A percentile compares a stretch with the other conserved stretches of the same genome.
Conservation (phyloP, 2,113 vertebrate genomes). For the Spea multiplicata region DNA sequence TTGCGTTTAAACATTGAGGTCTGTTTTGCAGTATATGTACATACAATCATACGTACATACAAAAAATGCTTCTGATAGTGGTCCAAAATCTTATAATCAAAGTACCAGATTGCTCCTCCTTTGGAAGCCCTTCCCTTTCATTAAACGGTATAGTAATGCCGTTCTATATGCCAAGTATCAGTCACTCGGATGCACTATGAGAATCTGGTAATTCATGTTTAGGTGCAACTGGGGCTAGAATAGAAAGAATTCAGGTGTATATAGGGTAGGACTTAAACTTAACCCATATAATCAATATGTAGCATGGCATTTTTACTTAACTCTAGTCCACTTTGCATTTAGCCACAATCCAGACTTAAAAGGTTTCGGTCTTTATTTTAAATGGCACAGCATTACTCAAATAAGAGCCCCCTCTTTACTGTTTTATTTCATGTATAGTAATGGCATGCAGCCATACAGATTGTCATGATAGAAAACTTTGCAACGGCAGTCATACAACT, state of each 20-base stretch:
- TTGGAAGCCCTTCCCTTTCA: no score
- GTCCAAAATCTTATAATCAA: no score
- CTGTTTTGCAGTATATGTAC: no score
- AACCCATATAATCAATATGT: background rate
- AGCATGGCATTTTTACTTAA: background rate
- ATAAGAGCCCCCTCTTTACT: background rate
- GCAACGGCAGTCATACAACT: conserved; percentile 7
- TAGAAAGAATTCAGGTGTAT: background rate
- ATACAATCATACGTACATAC: no score
- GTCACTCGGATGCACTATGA: no score
- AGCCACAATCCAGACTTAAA: background rate
- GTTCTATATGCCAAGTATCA: no score
- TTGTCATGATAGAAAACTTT: conserved; percentile 33
- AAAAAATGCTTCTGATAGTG: no score
- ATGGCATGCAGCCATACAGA: conserved; percentile 29
- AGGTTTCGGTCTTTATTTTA: conserved; percentile 20
- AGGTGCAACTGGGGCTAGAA: no score
- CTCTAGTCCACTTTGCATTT: background rate
- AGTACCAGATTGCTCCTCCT: no score
- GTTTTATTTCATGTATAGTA: conserved; percentile 13
- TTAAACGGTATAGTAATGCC: no score
- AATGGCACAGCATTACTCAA: conserved; percentile 28
- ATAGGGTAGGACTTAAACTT: background rate
- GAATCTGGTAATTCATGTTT: no score
- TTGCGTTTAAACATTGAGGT: no score